These are phyloP conservation scores for Crotalus viridis DNA, from an alignment of 2,113 vertebrate species.

Conservation along the genomic window DNA sequence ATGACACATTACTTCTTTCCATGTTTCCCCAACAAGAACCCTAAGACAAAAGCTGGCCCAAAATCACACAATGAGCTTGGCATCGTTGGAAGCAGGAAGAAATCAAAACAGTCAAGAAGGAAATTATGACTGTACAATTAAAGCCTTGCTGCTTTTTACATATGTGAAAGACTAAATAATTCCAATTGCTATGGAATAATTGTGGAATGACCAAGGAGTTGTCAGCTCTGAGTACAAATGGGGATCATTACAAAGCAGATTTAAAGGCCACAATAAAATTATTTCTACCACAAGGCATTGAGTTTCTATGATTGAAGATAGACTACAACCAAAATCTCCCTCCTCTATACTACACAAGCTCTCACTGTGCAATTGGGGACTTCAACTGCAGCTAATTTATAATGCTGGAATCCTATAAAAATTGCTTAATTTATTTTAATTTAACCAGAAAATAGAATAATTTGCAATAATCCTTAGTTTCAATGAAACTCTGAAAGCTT, in stretches of 20 bases:
- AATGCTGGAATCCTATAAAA: neutral
- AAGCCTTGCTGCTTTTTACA: neutral
- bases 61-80: neutral
- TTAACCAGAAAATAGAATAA: neutral
- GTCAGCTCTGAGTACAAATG: neutral
- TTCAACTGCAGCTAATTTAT: neutral
- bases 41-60: neutral
- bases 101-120: neutral
- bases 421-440: neutral
- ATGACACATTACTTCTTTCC: neutral
- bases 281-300: neutral
- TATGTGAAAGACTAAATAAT: neutral
- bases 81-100: neutral
- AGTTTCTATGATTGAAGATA: neutral
- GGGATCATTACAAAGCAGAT: neutral
- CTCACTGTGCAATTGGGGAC: neutral
- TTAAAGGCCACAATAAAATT: neutral
- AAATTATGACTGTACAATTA: neutral
- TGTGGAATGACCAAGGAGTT: neutral
- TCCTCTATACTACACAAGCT: neutral
- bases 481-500: neutral
- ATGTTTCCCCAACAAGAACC: neutral
- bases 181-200: neutral
- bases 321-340: neutral
- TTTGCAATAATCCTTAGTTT: neutral